These are phyloP conservation scores for Drosophila subquinaria DNA, from an alignment of 2,888 invertebrate genomes.

Conservation along the genomic window DNA sequence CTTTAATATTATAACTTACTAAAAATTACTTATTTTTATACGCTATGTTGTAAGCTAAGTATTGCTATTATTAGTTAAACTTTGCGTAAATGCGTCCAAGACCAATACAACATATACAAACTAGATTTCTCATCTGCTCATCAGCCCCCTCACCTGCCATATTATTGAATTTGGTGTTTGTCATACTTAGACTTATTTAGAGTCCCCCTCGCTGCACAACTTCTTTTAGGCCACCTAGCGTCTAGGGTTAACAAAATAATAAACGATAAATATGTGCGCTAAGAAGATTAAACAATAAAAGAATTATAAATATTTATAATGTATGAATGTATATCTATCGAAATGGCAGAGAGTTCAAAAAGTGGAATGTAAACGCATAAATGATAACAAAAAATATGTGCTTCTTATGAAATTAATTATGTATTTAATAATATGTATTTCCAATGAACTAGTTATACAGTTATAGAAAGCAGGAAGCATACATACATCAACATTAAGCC, in stretches of 20 bases:
- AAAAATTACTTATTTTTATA: conserved; percentile 72
- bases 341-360: conserved; percentile 62
- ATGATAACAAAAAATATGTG: conserved; percentile 64
- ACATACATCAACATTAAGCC: conserved; percentile 52
- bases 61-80: conserved; percentile 74
- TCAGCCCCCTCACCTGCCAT: conserved; percentile 9
- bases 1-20: conserved; percentile 63
- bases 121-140: conserved; percentile 9
- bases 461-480: conserved; percentile 40
- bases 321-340: conserved; percentile 17
- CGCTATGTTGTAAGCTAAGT: conserved; percentile 75
- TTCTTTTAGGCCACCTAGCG: conserved; percentile 65
- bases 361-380: conserved; percentile 68
- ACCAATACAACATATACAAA: conserved; percentile 43
- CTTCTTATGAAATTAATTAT: conserved; percentile 75
- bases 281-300: conserved; percentile 54
- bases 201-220: conserved; percentile 45
- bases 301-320: conserved; percentile 18
- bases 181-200: conserved; percentile 5
- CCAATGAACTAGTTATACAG: conserved; percentile 73
- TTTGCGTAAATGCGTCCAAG: conserved; percentile 75
- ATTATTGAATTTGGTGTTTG: neutral
- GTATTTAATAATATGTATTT: conserved; percentile 70
- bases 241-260: conserved; percentile 63
- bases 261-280: conserved; percentile 44